Percentiles rank a stretch among this genome's conserved stretches.
Evolutionary conservation across 2,888 invertebrate genomes (phyloP).

Genomic region (Oscheius myriophilus): DNA sequence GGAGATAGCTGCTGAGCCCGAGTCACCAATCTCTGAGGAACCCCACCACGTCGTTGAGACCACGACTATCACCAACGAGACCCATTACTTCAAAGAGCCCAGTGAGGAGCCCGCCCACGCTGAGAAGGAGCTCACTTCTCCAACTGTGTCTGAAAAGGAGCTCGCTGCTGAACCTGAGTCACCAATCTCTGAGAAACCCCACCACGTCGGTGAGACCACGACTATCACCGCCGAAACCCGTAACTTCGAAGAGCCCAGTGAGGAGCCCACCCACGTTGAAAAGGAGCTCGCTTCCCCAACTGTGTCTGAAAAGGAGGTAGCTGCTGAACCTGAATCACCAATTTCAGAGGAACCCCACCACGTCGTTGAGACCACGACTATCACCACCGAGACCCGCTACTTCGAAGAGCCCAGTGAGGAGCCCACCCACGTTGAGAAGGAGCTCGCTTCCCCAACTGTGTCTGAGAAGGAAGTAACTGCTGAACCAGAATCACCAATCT

Average conservation of each 20-base stretch:
- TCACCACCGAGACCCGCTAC: conserved; percentile 35
- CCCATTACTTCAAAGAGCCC: neutral
- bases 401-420: conserved; percentile 6
- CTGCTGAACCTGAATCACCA: neutral
- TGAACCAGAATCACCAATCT: neutral
- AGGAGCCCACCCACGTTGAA: neutral
- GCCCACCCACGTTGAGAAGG: neutral
- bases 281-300: neutral
- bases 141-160: conserved; percentile 1
- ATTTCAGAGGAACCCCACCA: conserved; percentile 1
- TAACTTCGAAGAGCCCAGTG: conserved; percentile 3
- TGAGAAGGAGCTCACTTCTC: neutral
- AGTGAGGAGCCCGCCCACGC: too few species aligned
- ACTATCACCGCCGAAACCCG: neutral
- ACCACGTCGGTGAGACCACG: neutral
- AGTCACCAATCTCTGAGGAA: neutral
- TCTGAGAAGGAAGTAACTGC: neutral
- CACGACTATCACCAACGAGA: conserved; percentile 11
- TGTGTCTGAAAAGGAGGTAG: neutral
- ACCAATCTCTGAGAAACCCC: neutral
- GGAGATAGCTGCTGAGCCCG: neutral
- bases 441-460: neutral
- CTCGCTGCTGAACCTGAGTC: conserved; percentile 10
- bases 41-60: conserved; percentile 4
- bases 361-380: conserved; percentile 35